Evolutionary conservation across 2,113 vertebrate genomes (phyloP).

Genomic region (Glareola pratincola): DNA sequence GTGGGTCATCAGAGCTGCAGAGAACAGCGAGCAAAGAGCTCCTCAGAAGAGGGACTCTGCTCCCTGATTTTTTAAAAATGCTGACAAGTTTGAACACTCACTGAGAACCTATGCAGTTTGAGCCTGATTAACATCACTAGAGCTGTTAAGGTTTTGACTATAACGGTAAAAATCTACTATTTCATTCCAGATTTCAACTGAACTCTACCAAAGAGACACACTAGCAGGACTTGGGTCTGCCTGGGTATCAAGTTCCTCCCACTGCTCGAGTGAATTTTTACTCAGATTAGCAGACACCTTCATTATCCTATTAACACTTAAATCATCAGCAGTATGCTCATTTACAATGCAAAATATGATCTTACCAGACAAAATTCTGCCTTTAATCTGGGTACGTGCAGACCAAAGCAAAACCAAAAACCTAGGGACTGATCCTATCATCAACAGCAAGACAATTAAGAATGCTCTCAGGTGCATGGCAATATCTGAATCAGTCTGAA

Average conservation of each 20-base stretch:
- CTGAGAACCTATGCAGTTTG: background rate
- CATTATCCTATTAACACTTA: background rate
- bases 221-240: background rate
- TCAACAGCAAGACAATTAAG: background rate
- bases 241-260: background rate
- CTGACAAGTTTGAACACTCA: background rate
- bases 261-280: background rate
- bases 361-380: background rate
- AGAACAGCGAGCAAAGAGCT: background rate
- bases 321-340: background rate
- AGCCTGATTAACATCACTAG: background rate
- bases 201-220: background rate
- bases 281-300: background rate
- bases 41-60: background rate
- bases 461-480: background rate
- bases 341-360: background rate
- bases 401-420: background rate
- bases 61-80: background rate
- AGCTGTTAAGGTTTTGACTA: background rate
- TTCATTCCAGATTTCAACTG: background rate
- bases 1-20: background rate
- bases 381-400: background rate
- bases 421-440: background rate
- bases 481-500: background rate
- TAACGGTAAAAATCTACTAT: background rate